phyloP scores from a whole-genome alignment of 2,888 invertebrate genomes.

The Litoditis marina region DNA sequence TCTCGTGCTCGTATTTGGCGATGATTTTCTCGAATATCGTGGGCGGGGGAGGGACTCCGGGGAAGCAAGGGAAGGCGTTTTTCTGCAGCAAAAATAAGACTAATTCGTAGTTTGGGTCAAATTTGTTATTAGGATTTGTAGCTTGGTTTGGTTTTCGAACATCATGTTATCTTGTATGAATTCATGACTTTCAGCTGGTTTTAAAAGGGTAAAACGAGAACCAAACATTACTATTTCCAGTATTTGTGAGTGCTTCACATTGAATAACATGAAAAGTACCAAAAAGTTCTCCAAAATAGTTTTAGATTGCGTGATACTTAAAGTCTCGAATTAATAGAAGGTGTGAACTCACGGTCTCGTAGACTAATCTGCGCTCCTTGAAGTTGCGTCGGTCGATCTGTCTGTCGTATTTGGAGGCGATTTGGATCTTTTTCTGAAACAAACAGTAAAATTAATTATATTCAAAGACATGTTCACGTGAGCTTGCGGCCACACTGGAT shows the following conservation, averaged over 20 bases:
- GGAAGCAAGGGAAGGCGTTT: conserved; percentile 57
- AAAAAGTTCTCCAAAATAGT: too few relatives aligned
- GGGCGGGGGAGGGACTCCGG: conserved; percentile 59
- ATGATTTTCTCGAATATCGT: conserved; percentile 44
- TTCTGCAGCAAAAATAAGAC: conserved; percentile 36
- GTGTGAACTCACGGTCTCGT: conserved; percentile 52
- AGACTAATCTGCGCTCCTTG: conserved; percentile 56
- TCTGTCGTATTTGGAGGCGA: conserved; percentile 96
- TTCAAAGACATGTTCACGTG: too few relatives aligned
- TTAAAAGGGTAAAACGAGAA: too few relatives aligned
- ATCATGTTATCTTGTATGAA: too few relatives aligned
- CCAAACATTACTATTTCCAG: too few relatives aligned
- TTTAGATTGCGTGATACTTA: background rate
- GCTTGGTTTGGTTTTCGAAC: too few relatives aligned
- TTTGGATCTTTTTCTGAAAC: conserved; percentile 85
- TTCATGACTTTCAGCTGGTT: too few relatives aligned
- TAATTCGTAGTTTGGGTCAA: too few relatives aligned
- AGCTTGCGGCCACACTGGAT: too few relatives aligned
- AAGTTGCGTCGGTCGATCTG: conserved; percentile 83
- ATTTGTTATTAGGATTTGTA: too few relatives aligned
- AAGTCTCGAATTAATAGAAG: background rate
- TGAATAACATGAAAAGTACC: too few relatives aligned
- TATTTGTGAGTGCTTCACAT: too few relatives aligned
- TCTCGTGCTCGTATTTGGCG: conserved; percentile 31
- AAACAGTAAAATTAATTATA: background rate